Base-by-base conservation (phyloP, 2,113 vertebrate genomes). In the Zosterops lateralis region DNA sequence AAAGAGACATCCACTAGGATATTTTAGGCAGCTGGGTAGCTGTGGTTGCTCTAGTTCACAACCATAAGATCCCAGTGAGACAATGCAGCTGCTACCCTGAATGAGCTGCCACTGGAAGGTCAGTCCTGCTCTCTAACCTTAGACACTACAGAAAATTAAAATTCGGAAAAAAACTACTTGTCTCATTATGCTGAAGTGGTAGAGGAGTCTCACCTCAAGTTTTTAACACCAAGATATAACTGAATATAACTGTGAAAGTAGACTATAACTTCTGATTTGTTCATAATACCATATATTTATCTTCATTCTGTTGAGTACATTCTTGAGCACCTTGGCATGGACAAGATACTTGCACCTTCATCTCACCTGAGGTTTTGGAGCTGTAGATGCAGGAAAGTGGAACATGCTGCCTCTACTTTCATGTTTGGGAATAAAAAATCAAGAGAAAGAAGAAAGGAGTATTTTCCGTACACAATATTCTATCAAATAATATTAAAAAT, bases 31-130 rank as follows among this genome's bases (percentile, higher is more conserved):
- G 72, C 47, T 83, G 56, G 15, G 29, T 28, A 51, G 32, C 28
- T 74, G 44, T 18, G 47, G 34, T 31, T 71, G 6, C 31, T 88
- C 48, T 53, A 42, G 24, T 67, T 93, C 88, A 67, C 32, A 76
- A 26, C 34, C 2, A 0, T 17, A 44, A 62, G 24, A 45, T 74
- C 54, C 50, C 44, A 47, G 31, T n/a, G 88, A 80, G 72, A 93
- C 34, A 54, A 51, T 48, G 44, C 70, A 95, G 68, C 54, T 90
- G 78, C 87, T 87, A 26, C 38, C 26, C 54, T 67, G 79, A 72
- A 68, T 25, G 26, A 76, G 40, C 40, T 91, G 57, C 61, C 36
- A 44, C 54, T 38, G 51, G 89, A 93, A 97, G 75, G 75, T 81
- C 94, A 95, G 54, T 67, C 53, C 28, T 88, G 24, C 19, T 29